These are phyloP conservation scores for Agapornis canus DNA, from an alignment of 2,797 vertebrate species.

Conservation along the genomic window DNA sequence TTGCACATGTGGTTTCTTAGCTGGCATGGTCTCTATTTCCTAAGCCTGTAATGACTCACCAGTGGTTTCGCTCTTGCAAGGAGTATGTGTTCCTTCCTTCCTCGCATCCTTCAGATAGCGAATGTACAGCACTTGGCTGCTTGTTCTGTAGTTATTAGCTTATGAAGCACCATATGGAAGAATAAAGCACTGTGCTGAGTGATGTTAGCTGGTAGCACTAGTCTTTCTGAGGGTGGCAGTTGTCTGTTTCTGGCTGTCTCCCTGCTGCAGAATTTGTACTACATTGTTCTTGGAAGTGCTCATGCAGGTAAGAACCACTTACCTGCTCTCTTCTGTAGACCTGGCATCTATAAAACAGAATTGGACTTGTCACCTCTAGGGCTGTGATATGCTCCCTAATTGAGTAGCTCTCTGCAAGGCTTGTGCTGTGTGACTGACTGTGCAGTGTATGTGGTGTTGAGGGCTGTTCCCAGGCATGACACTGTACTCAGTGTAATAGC, in stretches of 20 bases:
- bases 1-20: neutral
- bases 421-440: neutral
- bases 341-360: neutral
- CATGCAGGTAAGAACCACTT: neutral
- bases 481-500: rapidly evolving
- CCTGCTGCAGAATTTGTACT: neutral
- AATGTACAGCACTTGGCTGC: neutral
- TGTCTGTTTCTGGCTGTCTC: neutral
- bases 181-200: neutral
- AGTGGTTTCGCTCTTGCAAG: neutral
- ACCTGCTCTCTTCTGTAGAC: neutral
- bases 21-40: neutral
- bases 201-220: neutral
- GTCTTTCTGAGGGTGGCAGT: neutral
- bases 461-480: neutral
- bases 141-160: neutral
- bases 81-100: neutral
- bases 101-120: neutral
- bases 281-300: rapidly evolving
- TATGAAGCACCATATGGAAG: neutral
- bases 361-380: neutral
- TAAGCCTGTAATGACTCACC: neutral
- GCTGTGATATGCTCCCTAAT: rapidly evolving
- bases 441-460: rapidly evolving
- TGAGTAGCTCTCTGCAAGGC: no score